A percentile compares a stretch with the other conserved stretches of the same genome.
Conservation (phyloP, 2,113 vertebrate genomes). For the Xenopus laevis region DNA sequence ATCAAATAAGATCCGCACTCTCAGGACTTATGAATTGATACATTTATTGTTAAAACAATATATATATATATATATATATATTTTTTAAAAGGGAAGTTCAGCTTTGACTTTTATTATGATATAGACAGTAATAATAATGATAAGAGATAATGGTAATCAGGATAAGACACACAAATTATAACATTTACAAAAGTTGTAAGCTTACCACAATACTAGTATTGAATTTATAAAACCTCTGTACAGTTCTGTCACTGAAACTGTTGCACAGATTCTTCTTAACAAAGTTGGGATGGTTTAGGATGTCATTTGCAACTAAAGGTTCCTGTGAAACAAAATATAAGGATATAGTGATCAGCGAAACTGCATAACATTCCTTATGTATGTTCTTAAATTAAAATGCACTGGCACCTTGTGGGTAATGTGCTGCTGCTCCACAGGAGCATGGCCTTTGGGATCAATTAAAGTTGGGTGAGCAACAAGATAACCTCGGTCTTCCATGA, state of each 20-base stretch:
- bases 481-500: conserved; percentile 98
- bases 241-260: conserved; percentile 97
- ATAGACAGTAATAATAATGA: too few species aligned
- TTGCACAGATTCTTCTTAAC: conserved; percentile 98
- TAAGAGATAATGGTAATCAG: too few species aligned
- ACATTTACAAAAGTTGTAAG: background rate
- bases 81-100: too few species aligned
- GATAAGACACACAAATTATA: too few species aligned
- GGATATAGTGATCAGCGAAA: conserved; percentile 4
- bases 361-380: background rate
- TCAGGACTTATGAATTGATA: too few species aligned
- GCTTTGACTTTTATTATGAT: too few species aligned
- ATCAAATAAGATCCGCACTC: too few species aligned
- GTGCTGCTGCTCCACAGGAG: conserved; percentile 95
- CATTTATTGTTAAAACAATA: too few species aligned
- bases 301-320: conserved; percentile 94
- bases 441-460: conserved; percentile 97
- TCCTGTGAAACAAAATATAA: conserved; percentile 65
- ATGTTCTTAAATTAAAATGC: background rate
- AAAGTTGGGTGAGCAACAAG: conserved; percentile 95
- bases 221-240: conserved; percentile 97
- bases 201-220: conserved; percentile 93
- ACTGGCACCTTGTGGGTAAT: conserved; percentile 94
- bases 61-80: too few species aligned
- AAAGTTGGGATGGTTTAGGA: conserved; percentile 96